Percentiles rank a stretch among this genome's conserved stretches.
Evolutionary conservation across 1,140 invertebrate species (phyloP).

Genomic region (Acyrthosiphon pisum): DNA sequence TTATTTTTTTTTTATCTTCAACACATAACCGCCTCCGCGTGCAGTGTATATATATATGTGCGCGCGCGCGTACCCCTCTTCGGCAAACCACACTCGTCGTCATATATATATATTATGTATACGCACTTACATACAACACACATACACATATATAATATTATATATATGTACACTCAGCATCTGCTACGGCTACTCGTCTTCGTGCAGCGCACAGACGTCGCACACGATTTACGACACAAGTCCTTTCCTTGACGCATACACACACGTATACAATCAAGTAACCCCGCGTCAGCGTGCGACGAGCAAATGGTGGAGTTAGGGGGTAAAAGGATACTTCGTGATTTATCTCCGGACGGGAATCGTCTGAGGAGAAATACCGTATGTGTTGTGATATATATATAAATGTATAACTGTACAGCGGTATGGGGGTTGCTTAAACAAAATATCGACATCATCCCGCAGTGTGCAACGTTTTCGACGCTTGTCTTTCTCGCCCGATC

Average conservation of each 20-base stretch:
- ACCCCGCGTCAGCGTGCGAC: background rate
- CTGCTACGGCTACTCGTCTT: constrained; percentile 30
- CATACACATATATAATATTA: background rate
- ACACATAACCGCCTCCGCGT: constrained; percentile 10
- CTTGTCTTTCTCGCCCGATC: constrained; percentile 15
- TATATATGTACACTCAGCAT: constrained; percentile 2
- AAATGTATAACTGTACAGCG: background rate
- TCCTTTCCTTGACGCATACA: background rate
- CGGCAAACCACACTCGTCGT: background rate
- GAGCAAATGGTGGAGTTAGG: no score
- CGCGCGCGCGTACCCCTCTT: background rate
- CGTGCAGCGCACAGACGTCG: constrained; percentile 17
- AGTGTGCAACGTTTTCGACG: background rate
- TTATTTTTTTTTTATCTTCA: background rate
- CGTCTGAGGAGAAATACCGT: constrained; percentile 12
- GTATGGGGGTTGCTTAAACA: background rate
- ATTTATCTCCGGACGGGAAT: constrained; percentile 16
- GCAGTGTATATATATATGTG: background rate
- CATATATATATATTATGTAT: background rate
- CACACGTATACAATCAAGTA: background rate
- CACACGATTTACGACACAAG: constrained; percentile 42
- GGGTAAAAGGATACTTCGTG: constrained; percentile 7
- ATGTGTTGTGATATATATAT: no score
- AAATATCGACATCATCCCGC: background rate
- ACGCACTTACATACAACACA: background rate